Conservation (phyloP, 2,888 invertebrate genomes). For the Nipponacmea schrenckii region DNA sequence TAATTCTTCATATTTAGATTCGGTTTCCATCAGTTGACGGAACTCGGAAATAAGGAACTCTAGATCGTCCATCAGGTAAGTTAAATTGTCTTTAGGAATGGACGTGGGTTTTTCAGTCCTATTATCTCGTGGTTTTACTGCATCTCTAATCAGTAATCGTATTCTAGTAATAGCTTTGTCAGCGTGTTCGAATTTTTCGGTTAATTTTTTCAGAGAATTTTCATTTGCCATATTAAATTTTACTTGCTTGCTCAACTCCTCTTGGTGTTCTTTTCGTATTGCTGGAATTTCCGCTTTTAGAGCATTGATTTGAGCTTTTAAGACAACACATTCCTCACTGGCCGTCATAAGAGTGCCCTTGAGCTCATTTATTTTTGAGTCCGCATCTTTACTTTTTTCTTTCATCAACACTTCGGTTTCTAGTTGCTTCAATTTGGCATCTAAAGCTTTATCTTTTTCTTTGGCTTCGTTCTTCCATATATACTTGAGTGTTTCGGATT, state of each 20-base stretch:
- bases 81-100: conserved; percentile 38
- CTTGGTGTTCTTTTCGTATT: conserved; percentile 41
- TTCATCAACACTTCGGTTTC: conserved; percentile 48
- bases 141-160: conserved; percentile 29
- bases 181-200: conserved; percentile 29
- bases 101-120: conserved; percentile 36
- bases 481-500: conserved; percentile 25
- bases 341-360: conserved; percentile 35
- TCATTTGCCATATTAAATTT: conserved; percentile 55
- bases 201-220: conserved; percentile 39
- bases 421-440: conserved; percentile 51
- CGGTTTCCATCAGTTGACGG: conserved; percentile 36
- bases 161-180: conserved; percentile 22
- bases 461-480: conserved; percentile 34
- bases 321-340: conserved; percentile 33
- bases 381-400: conserved; percentile 38
- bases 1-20: conserved; percentile 45
- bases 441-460: conserved; percentile 55
- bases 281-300: conserved; percentile 37
- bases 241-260: conserved; percentile 48
- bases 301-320: conserved; percentile 39
- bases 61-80: conserved; percentile 44
- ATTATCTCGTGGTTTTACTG: conserved; percentile 18
- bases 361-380: conserved; percentile 37
- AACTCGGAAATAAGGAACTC: conserved; percentile 44